Base-by-base conservation (phyloP, 2,113 vertebrate species). In the Channa maculata region DNA sequence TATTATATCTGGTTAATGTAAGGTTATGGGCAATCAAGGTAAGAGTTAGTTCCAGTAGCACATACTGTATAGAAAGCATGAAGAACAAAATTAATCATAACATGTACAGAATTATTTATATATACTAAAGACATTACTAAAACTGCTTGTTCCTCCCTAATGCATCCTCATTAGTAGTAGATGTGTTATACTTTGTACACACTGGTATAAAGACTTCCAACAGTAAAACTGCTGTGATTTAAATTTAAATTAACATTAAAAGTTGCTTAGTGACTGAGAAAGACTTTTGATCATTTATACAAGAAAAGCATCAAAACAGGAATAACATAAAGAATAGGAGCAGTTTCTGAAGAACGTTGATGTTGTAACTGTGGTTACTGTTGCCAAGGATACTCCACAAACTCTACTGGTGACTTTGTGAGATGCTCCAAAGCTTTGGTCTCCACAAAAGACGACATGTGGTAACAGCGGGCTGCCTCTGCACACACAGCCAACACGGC, bases 401-500 rank as follows among this genome's bases (percentile, higher is more conserved):
- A 99, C 93, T 99, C 98, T 92, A 99, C 98, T 0, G 98, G 98
- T 82, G 97, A 96, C 92, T 99, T 99, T 0, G 97, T 99, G 72
- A 99, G 96, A 45, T 97, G 98, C 89, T 99, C 97, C 41, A 99
- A 94, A 44, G 97, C 98, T 94, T 99, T 99, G 80, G 98, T 99
- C 95, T 99, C 98, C 95, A 99, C 98, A 52, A 98, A 99, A 61
- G 98, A 99, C 68, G 98, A 99, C 98, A 99, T 99, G 92, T 98
- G 95, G 92, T 96, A 98, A 88, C 96, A 97, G 89, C 94, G 96
- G 85, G 96, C 97, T 51, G 95, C 95, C 91, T 99, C 98, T 99
- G 88, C 6, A 82, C 79, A 63, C 76, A 9, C 62, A 67, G n/a
- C 48, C 10, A 68, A 44, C 13, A 57, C 51, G 69, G 61, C 65